Conservation (phyloP, 2,113 vertebrate species). For the Seriola rivoliana region DNA sequence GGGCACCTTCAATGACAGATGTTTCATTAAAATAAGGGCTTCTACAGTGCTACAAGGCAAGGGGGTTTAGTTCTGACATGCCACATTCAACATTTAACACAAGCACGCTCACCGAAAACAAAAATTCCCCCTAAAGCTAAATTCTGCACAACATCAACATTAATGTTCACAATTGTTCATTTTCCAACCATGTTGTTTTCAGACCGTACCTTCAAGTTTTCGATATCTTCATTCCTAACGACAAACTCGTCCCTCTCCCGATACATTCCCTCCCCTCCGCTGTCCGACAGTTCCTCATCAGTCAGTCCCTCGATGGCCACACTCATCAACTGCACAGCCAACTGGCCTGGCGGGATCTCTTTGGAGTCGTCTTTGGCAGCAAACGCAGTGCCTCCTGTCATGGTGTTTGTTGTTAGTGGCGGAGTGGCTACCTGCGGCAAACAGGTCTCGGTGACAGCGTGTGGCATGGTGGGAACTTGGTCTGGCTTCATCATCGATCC, state of each 20-base stretch:
- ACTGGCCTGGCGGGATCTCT: slow-evolving; percentile 79
- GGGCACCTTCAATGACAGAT: background rate
- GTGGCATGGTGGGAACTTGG: slow-evolving; percentile 72
- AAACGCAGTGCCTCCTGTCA: slow-evolving; percentile 19
- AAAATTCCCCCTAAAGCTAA: background rate
- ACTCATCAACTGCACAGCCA: slow-evolving; percentile 86
- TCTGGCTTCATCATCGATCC: slow-evolving; percentile 83
- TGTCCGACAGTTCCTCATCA: slow-evolving; percentile 94
- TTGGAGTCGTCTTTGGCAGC: slow-evolving; percentile 76
- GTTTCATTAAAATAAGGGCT: background rate
- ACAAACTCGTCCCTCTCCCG: slow-evolving; percentile 98
- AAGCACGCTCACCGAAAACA: background rate
- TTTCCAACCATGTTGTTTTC: background rate
- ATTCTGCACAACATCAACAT: background rate
- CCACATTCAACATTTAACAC: background rate
- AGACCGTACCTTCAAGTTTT: slow-evolving; percentile 89
- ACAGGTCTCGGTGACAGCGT: slow-evolving; percentile 67
- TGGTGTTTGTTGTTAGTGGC: slow-evolving; percentile 68
- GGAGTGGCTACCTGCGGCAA: slow-evolving; percentile 70
- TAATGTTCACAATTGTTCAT: background rate
- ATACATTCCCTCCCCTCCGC: slow-evolving; percentile 98
- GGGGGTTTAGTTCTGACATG: background rate
- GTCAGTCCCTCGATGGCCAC: slow-evolving; percentile 95
- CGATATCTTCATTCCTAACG: slow-evolving; percentile 97
- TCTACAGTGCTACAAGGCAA: background rate